Percentiles rank a stretch among this genome's conserved stretches.
phyloP scores from a whole-genome alignment of 2,113 vertebrate genomes.

The Emydura subglobosa region DNA sequence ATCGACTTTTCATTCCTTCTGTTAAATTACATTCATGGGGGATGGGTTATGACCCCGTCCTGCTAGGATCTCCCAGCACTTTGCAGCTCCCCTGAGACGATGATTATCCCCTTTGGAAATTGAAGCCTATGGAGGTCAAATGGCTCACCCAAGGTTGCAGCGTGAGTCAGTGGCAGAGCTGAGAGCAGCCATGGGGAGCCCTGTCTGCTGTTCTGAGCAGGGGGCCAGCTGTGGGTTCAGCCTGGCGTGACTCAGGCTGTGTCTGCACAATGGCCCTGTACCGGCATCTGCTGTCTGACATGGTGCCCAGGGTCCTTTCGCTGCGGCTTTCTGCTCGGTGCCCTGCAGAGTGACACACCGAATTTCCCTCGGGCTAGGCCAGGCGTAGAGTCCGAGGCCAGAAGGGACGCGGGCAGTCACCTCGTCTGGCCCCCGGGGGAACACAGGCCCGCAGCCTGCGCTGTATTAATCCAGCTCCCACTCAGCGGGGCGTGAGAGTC shows the following conservation, averaged over 20 bases:
- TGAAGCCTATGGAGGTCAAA: fast-evolving
- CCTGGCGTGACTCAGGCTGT: neutral
- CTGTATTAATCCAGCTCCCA: neutral
- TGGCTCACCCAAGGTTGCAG: neutral
- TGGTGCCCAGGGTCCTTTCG: neutral
- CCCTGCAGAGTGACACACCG: fast-evolving
- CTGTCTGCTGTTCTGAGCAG: fast-evolving
- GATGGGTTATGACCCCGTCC: fast-evolving
- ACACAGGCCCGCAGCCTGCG: neutral
- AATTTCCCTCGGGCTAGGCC: fast-evolving
- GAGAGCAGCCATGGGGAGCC: neutral
- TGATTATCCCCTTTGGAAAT: fast-evolving
- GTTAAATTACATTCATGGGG: neutral
- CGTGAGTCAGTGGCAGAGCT: fast-evolving
- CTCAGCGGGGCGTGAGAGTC: neutral
- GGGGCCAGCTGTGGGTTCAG: neutral
- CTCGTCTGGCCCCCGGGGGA: no score
- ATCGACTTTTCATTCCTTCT: neutral
- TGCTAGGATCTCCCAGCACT: neutral
- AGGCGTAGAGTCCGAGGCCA: no score
- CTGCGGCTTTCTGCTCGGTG: neutral
- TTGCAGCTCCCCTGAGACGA: neutral
- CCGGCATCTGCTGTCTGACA: fast-evolving
- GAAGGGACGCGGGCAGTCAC: no score
- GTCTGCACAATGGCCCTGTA: neutral